Base-by-base conservation (phyloP, 2,113 vertebrate genomes). In the Catagonus wagneri region DNA sequence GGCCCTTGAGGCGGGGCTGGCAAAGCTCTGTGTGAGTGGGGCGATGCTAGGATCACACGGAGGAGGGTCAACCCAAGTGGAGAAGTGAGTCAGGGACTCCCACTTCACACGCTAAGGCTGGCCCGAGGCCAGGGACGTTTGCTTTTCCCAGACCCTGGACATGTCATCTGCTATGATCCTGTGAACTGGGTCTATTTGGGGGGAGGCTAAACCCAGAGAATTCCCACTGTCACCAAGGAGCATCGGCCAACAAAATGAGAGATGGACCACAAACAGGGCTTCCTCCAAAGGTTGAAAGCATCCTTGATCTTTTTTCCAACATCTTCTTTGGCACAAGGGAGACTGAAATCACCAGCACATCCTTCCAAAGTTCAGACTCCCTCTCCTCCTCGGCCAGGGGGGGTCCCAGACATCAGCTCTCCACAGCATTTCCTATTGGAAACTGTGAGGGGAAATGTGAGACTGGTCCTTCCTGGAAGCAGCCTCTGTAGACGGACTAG, bases 221-320 rank as follows among this genome's bases (percentile, higher is more conserved):
- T 60, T 6, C 34, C n/a, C 8, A 65, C 25, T 39, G 29, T 27
- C n/a, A 68, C 72, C 13, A 19, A 90, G 39, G 79, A 65, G 90
- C 83, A 72, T 54, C 20, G 56, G 32, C 23, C 50, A 36, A 79
- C 22, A 89, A 60, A 97, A 34, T 39, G 11, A 36, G 86, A 93
- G 27, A 66, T 11, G 7, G 66, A 83, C 19, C 14, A 29, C 20
- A 22, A 34, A 19, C 3, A 23, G 36, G 61, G 17, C 32, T 89
- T 86, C 44, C 22, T 61, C 32, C 12, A 22, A 17, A 68, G 92
- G 3, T 39, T 86, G 54, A 61, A 69, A 65, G n/a, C 17, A 63
- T 34, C 44, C 71, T 66, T 25, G 89, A n/a, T 16, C 56, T 94
- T 63, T 61, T 94, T 63, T 79, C 65, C 6, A 68, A 50, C 69